Percentiles rank a stretch among this genome's conserved stretches.
These are phyloP conservation scores for Nyctibius grandis DNA, from an alignment of 2,797 vertebrate species.

Conservation along the genomic window DNA sequence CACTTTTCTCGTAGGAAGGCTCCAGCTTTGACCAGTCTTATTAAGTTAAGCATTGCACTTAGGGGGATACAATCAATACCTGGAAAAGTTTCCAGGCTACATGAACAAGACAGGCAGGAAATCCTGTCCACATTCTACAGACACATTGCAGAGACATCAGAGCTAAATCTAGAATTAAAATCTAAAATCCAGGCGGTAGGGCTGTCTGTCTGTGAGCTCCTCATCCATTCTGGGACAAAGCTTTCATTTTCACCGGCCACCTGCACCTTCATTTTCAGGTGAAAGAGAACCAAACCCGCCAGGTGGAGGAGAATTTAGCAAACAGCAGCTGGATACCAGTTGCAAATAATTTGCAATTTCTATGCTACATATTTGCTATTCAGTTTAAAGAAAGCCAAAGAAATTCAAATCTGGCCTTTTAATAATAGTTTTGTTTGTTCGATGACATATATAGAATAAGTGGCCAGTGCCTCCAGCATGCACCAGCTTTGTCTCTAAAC, in stretches of 20 bases:
- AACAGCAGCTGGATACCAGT: background rate
- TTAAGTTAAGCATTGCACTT: background rate
- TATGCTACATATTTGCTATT: background rate
- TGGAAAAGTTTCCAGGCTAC: background rate
- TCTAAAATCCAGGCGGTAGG: background rate
- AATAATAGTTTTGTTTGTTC: background rate
- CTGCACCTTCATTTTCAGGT: background rate
- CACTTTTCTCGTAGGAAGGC: background rate
- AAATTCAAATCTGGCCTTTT: background rate
- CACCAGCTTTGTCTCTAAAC: background rate
- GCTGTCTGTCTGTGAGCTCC: background rate
- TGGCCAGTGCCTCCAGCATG: background rate
- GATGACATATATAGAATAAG: background rate
- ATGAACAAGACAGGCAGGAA: background rate
- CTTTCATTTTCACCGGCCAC: background rate
- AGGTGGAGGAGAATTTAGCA: background rate
- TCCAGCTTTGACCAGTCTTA: background rate
- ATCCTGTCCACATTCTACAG: background rate
- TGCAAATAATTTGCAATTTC: background rate
- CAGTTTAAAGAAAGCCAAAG: background rate
- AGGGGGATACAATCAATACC: background rate
- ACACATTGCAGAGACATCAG: background rate
- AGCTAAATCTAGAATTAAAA: background rate
- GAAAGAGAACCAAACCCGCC: accelerated
- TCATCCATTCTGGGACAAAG: background rate